These are phyloP conservation scores for Phortica magna DNA, from an alignment of 2,888 invertebrate species.

Conservation along the genomic window DNA sequence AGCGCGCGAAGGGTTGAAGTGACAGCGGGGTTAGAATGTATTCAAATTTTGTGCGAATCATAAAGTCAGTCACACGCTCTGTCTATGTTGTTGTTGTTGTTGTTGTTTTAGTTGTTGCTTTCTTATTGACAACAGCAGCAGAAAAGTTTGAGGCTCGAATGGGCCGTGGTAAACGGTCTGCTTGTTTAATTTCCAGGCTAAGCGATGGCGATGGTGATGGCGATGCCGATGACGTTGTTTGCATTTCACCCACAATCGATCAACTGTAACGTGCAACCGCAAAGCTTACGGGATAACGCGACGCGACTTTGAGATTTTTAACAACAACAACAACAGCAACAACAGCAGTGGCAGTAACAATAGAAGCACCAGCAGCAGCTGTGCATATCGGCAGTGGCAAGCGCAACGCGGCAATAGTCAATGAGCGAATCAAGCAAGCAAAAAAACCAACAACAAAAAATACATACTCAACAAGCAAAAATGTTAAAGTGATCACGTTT, in stretches of 20 bases:
- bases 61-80: slow-evolving; percentile 19
- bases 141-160: slow-evolving; percentile 10
- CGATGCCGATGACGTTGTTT: slow-evolving; percentile 15
- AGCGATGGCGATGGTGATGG: slow-evolving; percentile 1
- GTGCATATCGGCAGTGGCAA: slow-evolving; percentile 41
- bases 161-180: not conserved
- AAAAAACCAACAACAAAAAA: no score
- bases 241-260: slow-evolving; percentile 61
- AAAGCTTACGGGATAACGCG: slow-evolving; percentile 62
- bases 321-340: slow-evolving; percentile 22
- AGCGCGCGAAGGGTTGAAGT: not conserved
- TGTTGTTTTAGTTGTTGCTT: not conserved
- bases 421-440: slow-evolving; percentile 45
- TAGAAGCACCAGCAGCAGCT: slow-evolving; percentile 52
- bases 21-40: not conserved
- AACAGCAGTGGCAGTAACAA: slow-evolving; percentile 42
- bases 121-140: slow-evolving; percentile 16
- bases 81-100: not conserved
- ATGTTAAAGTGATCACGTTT: slow-evolving; percentile 77
- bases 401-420: slow-evolving; percentile 44
- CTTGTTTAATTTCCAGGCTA: not conserved
- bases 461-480: slow-evolving; percentile 61
- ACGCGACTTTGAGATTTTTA: slow-evolving; percentile 26
- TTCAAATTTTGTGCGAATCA: slow-evolving; percentile 15
- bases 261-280: slow-evolving; percentile 61